Evolutionary conservation across 2,888 invertebrate genomes (phyloP).

Genomic region (Napeogenes inachia): DNA sequence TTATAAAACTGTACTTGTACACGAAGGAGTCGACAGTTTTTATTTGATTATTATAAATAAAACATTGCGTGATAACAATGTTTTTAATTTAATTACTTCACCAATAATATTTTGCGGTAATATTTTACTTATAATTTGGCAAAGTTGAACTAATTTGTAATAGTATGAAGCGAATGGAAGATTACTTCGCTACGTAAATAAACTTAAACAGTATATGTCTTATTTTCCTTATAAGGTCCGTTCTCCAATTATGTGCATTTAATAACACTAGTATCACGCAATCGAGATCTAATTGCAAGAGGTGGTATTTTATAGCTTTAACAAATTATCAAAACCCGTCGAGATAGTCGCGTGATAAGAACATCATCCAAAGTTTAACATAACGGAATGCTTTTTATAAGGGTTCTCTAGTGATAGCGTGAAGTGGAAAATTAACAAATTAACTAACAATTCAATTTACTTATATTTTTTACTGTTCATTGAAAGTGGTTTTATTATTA

Average conservation of each 20-base stretch:
- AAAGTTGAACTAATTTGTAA: no score
- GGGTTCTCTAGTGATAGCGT: not conserved
- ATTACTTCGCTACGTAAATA: not conserved
- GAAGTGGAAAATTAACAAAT: not conserved
- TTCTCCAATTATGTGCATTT: slow-evolving; percentile 28
- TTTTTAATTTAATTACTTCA: no score
- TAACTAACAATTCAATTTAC: no score
- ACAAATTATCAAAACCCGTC: slow-evolving; percentile 45
- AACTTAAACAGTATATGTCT: not conserved
- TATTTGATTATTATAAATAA: no score
- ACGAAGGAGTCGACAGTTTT: no score
- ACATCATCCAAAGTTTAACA: slow-evolving; percentile 12
- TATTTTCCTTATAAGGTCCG: slow-evolving; percentile 32
- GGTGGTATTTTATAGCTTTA: slow-evolving; percentile 54
- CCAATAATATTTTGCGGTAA: no score
- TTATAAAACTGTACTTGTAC: not conserved
- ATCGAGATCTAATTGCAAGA: slow-evolving; percentile 59
- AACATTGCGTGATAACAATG: no score
- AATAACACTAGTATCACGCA: slow-evolving; percentile 42
- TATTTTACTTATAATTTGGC: no score
- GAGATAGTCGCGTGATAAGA: slow-evolving; percentile 43
- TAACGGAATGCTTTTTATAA: slow-evolving; percentile 15
- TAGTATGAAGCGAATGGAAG: not conserved
- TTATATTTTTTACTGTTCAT: no score
- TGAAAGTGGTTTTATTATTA: no score